Evolutionary conservation across 2,113 vertebrate species (phyloP).

Genomic region (Scortum barcoo): DNA sequence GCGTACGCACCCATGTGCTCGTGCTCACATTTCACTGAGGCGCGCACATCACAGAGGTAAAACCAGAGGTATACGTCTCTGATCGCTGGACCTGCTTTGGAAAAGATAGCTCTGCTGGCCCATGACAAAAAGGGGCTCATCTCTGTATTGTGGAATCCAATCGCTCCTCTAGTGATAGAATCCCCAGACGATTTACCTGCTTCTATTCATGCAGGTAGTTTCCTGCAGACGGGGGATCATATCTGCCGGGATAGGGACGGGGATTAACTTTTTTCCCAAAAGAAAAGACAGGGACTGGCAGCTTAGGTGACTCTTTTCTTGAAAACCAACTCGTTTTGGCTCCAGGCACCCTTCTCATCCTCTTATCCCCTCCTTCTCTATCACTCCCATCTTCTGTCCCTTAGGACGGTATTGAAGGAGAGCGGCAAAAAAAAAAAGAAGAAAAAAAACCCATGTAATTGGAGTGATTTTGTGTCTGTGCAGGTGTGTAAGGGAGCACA

Average conservation of each 20-base stretch:
- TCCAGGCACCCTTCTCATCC: conserved; percentile 65
- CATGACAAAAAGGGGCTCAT: conserved; percentile 51
- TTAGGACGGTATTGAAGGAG: conserved; percentile 67
- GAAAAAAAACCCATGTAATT: conserved; percentile 69
- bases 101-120: conserved; percentile 48
- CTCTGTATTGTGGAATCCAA: conserved; percentile 73
- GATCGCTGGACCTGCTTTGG: conserved; percentile 58
- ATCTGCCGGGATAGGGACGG: conserved; percentile 73
- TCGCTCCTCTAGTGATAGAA: conserved; percentile 67
- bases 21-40: conserved; percentile 57
- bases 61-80: conserved; percentile 53
- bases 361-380: conserved; percentile 68
- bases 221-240: conserved; percentile 82
- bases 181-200: conserved; percentile 76
- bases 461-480: conserved; percentile 74
- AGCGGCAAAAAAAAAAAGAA: conserved; percentile 44
- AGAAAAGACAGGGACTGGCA: conserved; percentile 75
- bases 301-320: conserved; percentile 77
- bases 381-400: conserved; percentile 70
- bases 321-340: conserved; percentile 72
- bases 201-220: conserved; percentile 75
- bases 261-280: conserved; percentile 73
- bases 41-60: conserved; percentile 47
- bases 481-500: conserved; percentile 48
- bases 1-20: conserved; percentile 36